Base-by-base conservation (phyloP, 2,888 invertebrate species). In the Icerya purchasi region DNA sequence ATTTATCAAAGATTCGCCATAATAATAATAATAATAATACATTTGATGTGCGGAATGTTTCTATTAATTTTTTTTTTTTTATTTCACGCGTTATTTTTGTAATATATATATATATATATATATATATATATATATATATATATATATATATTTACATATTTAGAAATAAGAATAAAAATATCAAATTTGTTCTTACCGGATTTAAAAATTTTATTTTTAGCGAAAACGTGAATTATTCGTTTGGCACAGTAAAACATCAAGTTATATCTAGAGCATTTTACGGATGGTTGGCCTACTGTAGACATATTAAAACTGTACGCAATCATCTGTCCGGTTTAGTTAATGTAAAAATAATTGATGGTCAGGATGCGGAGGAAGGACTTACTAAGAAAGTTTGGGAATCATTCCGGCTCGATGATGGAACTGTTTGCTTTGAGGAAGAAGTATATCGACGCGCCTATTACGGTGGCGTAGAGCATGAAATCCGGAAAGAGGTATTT, bases 261-360 rank as follows among this genome's bases (percentile, higher is more conserved):
- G 93, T 96, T 61, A 86, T 93, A 64, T 92, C 92, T 0, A 76
- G 94, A 61, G 94, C 94, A 18, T 94, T 94, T 73, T 93, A 93
- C 70, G 94, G 94, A 56, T 94, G 93, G 94, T 75, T 93, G 62
- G 91, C 92, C 1, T 91, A 94, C 70, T 92, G 92, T 68, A 77
- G 93, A 20, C 93, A 94, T 68, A 75, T 96, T 68, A 85, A 87
- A 49, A 94, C 93, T 0, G 91, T 96, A 0, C 75, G 93, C 53
- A 92, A 88, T 0, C 94, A 94, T 73, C 77, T 94, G 19, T 87
- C 90, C 25, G 91, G 90, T 0, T 75, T 94, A 20, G 89, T 94
- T 0, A 80, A 88, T 70, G 77, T 80, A 0, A 78, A 77, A 63
- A 86, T 87, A 59, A 75, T 85, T 14, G 82, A 80, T 64, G 79